Evolutionary conservation across 2,888 invertebrate genomes (phyloP).

Genomic region (Aporophyla nigra): DNA sequence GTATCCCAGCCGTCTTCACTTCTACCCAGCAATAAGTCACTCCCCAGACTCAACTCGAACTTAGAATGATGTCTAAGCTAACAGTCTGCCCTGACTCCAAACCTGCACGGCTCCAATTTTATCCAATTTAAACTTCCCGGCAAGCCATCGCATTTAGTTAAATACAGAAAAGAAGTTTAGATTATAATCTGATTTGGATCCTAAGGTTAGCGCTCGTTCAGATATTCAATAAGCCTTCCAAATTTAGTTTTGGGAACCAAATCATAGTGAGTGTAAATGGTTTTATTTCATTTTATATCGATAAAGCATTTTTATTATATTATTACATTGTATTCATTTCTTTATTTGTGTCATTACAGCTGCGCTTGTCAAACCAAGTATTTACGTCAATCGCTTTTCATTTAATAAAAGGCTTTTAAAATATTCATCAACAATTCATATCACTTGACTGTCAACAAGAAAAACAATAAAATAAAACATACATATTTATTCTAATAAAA

Average conservation of each 20-base stretch:
- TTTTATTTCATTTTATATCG: not conserved
- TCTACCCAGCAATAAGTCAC: constrained; percentile 16
- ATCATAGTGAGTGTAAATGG: not conserved
- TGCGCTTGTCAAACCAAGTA: constrained; percentile 15
- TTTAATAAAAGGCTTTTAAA: not conserved
- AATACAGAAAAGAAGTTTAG: constrained; percentile 46
- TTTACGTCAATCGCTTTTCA: constrained; percentile 11
- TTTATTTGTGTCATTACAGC: constrained; percentile 9
- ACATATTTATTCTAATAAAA: not conserved
- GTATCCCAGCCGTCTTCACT: not conserved
- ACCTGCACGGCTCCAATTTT: constrained; percentile 65
- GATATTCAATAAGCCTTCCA: constrained; percentile 35
- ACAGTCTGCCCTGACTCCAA: constrained; percentile 7
- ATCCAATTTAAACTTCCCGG: constrained; percentile 75
- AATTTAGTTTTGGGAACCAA: constrained; percentile 12
- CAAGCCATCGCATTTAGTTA: constrained; percentile 49
- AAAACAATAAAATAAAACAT: not conserved
- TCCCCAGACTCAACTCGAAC: constrained; percentile 38
- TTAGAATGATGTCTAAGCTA: constrained; percentile 56
- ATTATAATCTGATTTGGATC: constrained; percentile 52
- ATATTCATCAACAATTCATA: constrained; percentile 4
- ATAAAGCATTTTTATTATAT: too few relatives aligned
- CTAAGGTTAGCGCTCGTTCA: constrained; percentile 15
- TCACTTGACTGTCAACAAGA: not conserved
- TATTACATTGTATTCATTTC: too few relatives aligned